Percentiles rank a stretch among this genome's conserved stretches.
Conservation (phyloP, 2,888 invertebrate species). For the Heteromyza rotundicornis region DNA sequence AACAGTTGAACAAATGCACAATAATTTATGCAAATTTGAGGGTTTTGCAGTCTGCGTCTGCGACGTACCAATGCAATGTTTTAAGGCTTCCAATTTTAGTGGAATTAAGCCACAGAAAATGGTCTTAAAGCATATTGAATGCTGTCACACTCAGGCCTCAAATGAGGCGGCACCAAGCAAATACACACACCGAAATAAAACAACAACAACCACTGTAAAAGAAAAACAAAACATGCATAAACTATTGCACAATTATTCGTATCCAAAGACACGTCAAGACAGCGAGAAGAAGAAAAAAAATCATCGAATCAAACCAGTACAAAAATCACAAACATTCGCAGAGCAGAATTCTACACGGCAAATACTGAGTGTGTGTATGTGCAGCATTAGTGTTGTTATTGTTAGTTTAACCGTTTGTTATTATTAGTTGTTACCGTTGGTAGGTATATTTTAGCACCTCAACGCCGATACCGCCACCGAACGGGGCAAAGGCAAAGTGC, state of each 20-base stretch:
- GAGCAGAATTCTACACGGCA: neutral
- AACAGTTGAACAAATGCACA: no score
- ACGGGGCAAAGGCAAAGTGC: conserved; percentile 7
- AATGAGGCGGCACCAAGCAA: neutral
- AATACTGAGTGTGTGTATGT: neutral
- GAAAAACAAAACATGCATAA: neutral
- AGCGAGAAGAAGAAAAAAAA: no score
- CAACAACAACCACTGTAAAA: neutral
- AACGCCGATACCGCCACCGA: neutral
- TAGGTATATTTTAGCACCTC: neutral
- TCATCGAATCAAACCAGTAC: no score
- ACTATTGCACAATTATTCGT: conserved; percentile 1
- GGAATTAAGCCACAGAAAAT: no score
- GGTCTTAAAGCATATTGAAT: neutral
- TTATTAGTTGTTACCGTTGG: conserved; percentile 2
- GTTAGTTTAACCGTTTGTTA: no score
- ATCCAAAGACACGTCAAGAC: no score
- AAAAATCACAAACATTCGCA: neutral
- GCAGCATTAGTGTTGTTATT: no score
- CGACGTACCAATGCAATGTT: no score
- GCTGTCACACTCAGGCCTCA: neutral
- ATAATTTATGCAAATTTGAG: no score
- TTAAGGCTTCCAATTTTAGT: no score
- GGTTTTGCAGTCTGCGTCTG: no score
- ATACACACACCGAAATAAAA: neutral